These are phyloP conservation scores for Telenomus remus DNA, from an alignment of 1,140 invertebrate genomes.

Conservation along the genomic window DNA sequence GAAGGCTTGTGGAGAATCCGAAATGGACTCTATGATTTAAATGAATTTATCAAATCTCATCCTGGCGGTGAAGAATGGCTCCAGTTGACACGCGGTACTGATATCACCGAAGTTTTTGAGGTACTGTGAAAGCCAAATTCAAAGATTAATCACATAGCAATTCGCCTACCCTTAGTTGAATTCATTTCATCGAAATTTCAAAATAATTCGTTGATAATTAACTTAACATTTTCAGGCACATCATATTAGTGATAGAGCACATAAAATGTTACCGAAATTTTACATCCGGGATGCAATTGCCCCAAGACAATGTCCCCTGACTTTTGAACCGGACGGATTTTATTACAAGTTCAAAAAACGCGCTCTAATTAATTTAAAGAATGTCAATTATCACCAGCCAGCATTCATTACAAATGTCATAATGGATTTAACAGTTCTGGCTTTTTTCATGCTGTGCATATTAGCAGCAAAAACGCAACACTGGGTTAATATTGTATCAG, in stretches of 20 bases:
- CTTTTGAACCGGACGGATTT: slow-evolving; percentile 83
- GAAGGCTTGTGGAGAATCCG: slow-evolving; percentile 87
- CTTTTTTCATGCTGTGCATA: slow-evolving; percentile 59
- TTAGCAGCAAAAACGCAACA: slow-evolving; percentile 72
- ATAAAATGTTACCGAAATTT: slow-evolving; percentile 78
- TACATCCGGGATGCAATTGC: slow-evolving; percentile 77
- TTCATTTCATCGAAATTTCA: too few relatives aligned
- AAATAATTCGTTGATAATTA: too few relatives aligned
- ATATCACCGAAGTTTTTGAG: slow-evolving; percentile 87
- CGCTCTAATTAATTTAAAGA: slow-evolving; percentile 75
- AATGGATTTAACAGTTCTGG: slow-evolving; percentile 71
- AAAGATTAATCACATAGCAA: too few relatives aligned
- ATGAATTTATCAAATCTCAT: slow-evolving; percentile 81
- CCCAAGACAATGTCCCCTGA: slow-evolving; percentile 80
- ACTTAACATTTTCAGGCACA: slow-evolving; percentile 68
- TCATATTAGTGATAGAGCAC: slow-evolving; percentile 77
- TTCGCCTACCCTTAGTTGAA: too few relatives aligned
- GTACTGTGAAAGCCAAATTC: slow-evolving; percentile 38
- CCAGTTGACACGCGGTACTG: slow-evolving; percentile 81
- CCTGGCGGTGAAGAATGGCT: slow-evolving; percentile 89
- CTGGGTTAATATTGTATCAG: slow-evolving; percentile 46
- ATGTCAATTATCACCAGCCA: slow-evolving; percentile 69
- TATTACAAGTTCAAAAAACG: slow-evolving; percentile 79
- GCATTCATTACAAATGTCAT: slow-evolving; percentile 74
- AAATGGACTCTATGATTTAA: slow-evolving; percentile 85